Percentiles rank a stretch among this genome's conserved stretches.
phyloP scores from a whole-genome alignment of 2,888 invertebrate genomes.

The Apodemia hepburni region DNA sequence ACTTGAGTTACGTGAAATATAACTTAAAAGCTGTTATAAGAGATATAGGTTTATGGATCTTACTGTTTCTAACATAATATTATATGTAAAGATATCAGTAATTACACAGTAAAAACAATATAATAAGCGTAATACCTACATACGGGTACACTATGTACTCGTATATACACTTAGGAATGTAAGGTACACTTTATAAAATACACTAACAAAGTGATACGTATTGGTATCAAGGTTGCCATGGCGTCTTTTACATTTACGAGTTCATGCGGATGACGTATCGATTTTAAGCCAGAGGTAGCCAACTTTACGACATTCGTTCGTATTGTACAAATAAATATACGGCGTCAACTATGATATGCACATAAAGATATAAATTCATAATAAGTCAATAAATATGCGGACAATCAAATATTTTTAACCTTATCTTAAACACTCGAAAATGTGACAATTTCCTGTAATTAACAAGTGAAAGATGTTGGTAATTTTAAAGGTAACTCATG shows the following conservation, averaged over 20 bases:
- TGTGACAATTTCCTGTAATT: too few species aligned
- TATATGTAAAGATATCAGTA: too few species aligned
- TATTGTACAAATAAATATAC: too few species aligned
- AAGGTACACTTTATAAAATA: background rate
- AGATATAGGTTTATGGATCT: background rate
- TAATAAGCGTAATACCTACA: background rate
- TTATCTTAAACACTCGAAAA: too few species aligned
- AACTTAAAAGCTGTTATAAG: background rate
- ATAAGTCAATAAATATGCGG: too few species aligned
- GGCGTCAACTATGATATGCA: too few species aligned
- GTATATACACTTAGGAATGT: background rate
- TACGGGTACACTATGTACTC: background rate
- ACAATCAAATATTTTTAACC: too few species aligned
- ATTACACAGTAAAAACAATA: too few species aligned
- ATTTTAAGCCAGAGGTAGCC: background rate
- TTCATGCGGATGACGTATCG: background rate
- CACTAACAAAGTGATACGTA: background rate
- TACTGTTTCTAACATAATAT: too few species aligned
- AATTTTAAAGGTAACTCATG: too few species aligned
- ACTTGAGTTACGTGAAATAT: background rate
- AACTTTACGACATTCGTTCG: background rate
- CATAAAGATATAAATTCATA: too few species aligned
- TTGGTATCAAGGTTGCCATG: slow-evolving; percentile 10
- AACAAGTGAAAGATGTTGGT: too few species aligned
- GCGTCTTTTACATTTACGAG: background rate